phyloP scores from a whole-genome alignment of 2,888 invertebrate species.

The Drosophila fulvimacula region DNA sequence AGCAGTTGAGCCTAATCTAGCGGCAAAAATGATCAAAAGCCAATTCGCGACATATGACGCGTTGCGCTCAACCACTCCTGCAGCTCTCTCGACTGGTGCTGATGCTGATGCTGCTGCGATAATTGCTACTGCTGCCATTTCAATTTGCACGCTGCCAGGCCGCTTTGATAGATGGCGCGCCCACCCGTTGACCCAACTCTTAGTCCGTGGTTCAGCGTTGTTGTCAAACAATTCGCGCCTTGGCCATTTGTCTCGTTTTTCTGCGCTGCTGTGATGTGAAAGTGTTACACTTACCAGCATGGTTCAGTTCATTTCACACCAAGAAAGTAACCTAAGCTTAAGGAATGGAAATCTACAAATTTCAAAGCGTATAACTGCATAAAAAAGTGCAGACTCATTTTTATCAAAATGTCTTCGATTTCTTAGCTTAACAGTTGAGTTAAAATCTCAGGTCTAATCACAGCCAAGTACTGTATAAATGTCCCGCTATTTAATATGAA shows the following conservation, averaged over 20 bases:
- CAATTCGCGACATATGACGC: constrained; percentile 27
- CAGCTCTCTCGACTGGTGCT: neutral
- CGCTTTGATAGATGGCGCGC: constrained; percentile 73
- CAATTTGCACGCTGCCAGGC: constrained; percentile 68
- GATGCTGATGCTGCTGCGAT: constrained; percentile 40
- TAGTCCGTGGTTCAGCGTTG: constrained; percentile 25
- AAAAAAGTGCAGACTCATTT: too few relatives aligned
- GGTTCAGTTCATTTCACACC: neutral
- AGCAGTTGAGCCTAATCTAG: constrained; percentile 70
- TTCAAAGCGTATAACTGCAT: too few relatives aligned
- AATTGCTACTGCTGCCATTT: constrained; percentile 74
- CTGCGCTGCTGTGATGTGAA: constrained; percentile 8
- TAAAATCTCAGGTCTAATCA: neutral
- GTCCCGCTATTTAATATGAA: too few relatives aligned
- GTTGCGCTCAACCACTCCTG: neutral
- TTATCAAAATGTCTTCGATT: too few relatives aligned
- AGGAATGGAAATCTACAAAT: too few relatives aligned
- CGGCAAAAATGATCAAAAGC: constrained; percentile 46
- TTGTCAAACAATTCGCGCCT: constrained; percentile 79
- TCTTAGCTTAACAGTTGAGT: too few relatives aligned
- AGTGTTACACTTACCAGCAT: constrained; percentile 3
- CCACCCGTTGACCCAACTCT: constrained; percentile 23
- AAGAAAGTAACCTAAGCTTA: neutral
- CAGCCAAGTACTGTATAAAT: too few relatives aligned
- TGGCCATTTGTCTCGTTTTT: constrained; percentile 69